Conservation (phyloP, 1,140 invertebrate genomes). For the Zaprionus tsacasi region DNA sequence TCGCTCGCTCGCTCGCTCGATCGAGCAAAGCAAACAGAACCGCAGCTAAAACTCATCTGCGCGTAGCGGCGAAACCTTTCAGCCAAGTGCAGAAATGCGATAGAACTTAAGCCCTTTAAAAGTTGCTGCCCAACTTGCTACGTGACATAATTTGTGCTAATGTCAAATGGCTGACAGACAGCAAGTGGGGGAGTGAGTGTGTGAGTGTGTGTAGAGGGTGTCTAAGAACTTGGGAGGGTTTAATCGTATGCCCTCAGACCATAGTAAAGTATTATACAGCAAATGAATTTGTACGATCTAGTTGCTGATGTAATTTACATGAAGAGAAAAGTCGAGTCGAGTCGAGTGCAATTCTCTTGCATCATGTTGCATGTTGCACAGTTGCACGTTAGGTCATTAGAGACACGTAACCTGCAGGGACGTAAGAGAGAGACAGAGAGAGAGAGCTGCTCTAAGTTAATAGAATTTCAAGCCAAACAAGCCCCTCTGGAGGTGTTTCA, state of each 20-base stretch:
- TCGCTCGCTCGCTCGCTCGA: slow-evolving; percentile 12
- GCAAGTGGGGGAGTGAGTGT: slow-evolving; percentile 1
- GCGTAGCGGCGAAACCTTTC: slow-evolving; percentile 18
- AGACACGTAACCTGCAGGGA: neutral
- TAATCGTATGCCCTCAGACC: neutral
- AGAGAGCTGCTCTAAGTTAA: neutral
- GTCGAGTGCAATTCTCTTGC: neutral
- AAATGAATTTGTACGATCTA: neutral
- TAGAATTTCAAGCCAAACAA: slow-evolving; percentile 12
- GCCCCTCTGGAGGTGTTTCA: slow-evolving; percentile 35
- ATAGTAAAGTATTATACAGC: neutral
- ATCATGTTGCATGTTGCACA: slow-evolving; percentile 11
- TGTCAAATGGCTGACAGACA: slow-evolving; percentile 50
- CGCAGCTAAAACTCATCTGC: slow-evolving; percentile 7
- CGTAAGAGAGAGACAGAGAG: no score
- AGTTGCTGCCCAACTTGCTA: slow-evolving; percentile 60
- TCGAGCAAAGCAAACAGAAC: slow-evolving; percentile 25
- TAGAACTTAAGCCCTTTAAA: slow-evolving; percentile 71
- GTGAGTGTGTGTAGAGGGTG: neutral
- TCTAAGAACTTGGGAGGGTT: neutral
- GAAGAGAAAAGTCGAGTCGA: neutral
- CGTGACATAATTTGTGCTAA: slow-evolving; percentile 80
- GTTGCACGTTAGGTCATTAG: neutral
- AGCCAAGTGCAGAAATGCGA: slow-evolving; percentile 51
- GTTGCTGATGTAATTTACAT: slow-evolving; percentile 3